Percentiles rank a stretch among this genome's conserved stretches.
These are phyloP conservation scores for Notolabrus celidotus DNA, from an alignment of 2,797 vertebrate species.

Conservation along the genomic window DNA sequence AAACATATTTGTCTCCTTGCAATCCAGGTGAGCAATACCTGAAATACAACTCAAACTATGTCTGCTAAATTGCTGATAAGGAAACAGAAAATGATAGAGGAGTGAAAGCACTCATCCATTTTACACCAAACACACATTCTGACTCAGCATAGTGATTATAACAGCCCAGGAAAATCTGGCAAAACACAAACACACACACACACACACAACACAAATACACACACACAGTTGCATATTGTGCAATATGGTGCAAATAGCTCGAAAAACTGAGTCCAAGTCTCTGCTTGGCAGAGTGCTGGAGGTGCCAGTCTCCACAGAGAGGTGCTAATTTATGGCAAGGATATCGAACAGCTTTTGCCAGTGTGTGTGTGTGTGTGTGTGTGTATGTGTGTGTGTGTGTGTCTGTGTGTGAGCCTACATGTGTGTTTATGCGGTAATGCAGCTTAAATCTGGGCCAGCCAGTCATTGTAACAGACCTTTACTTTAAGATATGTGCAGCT, in stretches of 20 bases:
- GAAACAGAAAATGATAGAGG: conserved; percentile 8
- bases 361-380: not conserved
- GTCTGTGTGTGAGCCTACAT: conserved; percentile 2
- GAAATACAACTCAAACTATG: not conserved
- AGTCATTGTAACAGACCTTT: not conserved
- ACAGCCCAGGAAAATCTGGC: conserved; percentile 25
- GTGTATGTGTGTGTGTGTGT: not conserved
- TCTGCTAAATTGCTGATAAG: conserved; percentile 1
- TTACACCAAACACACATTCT: conserved; percentile 9
- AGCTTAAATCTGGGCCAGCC: conserved; percentile 3
- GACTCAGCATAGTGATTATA: conserved; percentile 30
- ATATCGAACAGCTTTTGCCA: conserved; percentile 41
- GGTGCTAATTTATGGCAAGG: conserved; percentile 44
- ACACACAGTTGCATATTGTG: conserved; percentile 18
- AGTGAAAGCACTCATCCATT: conserved; percentile 10
- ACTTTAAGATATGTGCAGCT: conserved; percentile 13
- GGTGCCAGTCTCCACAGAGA: conserved; percentile 56
- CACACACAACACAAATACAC: not conserved
- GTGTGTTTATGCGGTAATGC: not conserved
- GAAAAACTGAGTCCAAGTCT: conserved; percentile 36
- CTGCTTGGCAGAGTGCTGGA: conserved; percentile 35
- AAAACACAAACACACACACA: conserved; percentile 20
- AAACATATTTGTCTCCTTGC: not conserved
- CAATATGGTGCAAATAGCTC: conserved; percentile 44
- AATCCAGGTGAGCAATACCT: not conserved